Evolutionary conservation across 2,888 invertebrate genomes (phyloP), one percentile per base, ranked within the genome.

Genomic region (Phyllotreta cruciferae): DNA sequence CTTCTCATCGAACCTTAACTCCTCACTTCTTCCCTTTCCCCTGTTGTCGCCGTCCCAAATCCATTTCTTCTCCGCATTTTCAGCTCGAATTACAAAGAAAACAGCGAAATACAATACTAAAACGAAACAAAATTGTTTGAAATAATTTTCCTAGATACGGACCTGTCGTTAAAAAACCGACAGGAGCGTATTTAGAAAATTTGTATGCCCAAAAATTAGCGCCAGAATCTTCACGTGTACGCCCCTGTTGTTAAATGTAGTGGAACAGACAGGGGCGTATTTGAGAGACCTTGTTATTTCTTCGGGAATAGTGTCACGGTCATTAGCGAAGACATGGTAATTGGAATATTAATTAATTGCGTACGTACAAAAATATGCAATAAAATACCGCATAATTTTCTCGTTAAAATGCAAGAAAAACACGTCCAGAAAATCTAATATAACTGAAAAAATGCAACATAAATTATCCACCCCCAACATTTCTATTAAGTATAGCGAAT

Each of bases 41-140:
- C 69, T 62, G 49, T 62, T 68, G 54, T 72, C 73, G 36, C 79
- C 77, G 39, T 75, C 75, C 83, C 83, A 83, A 4, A 80, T 79
- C 84, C 84, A 84, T 70, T 81, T 79, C 52, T 78, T 79, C 49
- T 82, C 81, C 63, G 81, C 79, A 45, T 63, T 65, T 36, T 71
- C 71, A 37, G 70, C 71, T 24, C 47, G 39, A 9, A 63, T 37
- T 41, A 67, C 61, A 6, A 66, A 55, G 7, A 71, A n/a, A 5
- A 66, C 11, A 11, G 61, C 3, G 6, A n/a, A 8, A 41, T 34
- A 36, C 7, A 14, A 36, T 11, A 45, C 71, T 66, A 66, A 52
- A 71, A 75, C 52, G 44, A 54, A 63, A 44, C 56, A 60, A 60
- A 62, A 39, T 35, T 36, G 9, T 36, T 24, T 44, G 24, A 37